These are phyloP conservation scores for Archips xylosteana DNA, from an alignment of 2,888 invertebrate species.

Conservation along the genomic window DNA sequence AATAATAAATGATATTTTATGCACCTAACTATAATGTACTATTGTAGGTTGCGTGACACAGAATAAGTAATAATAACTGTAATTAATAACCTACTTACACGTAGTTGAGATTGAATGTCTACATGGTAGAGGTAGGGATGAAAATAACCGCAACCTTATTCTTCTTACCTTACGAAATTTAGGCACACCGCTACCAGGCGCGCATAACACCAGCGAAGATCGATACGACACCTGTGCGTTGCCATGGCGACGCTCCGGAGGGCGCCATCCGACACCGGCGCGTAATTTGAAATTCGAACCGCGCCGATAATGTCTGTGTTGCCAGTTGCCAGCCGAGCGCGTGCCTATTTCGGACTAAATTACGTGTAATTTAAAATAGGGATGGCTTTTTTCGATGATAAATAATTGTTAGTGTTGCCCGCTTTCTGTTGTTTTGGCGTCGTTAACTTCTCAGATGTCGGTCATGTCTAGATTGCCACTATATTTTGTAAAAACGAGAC, in stretches of 20 bases:
- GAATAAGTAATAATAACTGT: too few relatives aligned
- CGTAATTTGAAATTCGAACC: constrained; percentile 85
- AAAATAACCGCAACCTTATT: not conserved
- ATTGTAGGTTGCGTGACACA: too few relatives aligned
- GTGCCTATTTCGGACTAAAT: constrained; percentile 69
- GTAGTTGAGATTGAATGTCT: too few relatives aligned
- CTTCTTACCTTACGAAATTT: constrained; percentile 22
- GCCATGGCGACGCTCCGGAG: constrained; percentile 74
- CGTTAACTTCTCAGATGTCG: constrained; percentile 36
- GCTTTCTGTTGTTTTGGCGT: constrained; percentile 28
- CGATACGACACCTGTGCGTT: constrained; percentile 83
- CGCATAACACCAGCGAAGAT: constrained; percentile 63
- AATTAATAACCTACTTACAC: too few relatives aligned
- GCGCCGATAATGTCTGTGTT: constrained; percentile 79
- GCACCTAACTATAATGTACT: too few relatives aligned
- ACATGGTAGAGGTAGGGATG: too few relatives aligned
- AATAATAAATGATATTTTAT: too few relatives aligned
- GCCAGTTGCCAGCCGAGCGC: constrained; percentile 62
- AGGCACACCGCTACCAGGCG: constrained; percentile 54
- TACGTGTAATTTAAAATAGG: constrained; percentile 71
- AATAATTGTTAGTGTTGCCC: constrained; percentile 43
- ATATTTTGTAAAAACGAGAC: not conserved
- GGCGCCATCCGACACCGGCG: constrained; percentile 81
- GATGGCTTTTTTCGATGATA: constrained; percentile 63
- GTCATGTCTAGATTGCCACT: not conserved